A percentile compares a stretch with the other conserved stretches of the same genome.
Evolutionary conservation across 1,140 invertebrate species (phyloP).

Genomic region (Frieseomelitta varia): DNA sequence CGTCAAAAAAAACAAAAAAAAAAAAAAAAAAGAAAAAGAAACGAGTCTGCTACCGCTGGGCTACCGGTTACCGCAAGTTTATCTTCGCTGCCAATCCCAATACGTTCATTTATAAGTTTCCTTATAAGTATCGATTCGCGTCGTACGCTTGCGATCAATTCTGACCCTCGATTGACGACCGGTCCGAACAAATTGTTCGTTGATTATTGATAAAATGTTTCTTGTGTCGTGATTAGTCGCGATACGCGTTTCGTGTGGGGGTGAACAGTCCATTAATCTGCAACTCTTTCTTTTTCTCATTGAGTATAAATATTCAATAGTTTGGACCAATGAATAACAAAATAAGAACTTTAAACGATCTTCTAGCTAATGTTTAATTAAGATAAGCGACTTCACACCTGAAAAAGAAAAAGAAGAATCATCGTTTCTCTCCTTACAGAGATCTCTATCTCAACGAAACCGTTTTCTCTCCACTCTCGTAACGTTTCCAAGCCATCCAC

Average conservation of each 20-base stretch:
- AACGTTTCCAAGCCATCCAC: not conserved
- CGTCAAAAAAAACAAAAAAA: too few relatives aligned
- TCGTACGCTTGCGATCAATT: not conserved
- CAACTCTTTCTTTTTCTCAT: not conserved
- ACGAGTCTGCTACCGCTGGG: conserved; percentile 37
- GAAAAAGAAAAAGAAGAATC: not conserved
- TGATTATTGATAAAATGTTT: conserved; percentile 1
- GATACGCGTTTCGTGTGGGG: not conserved
- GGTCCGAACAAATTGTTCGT: conserved; percentile 2
- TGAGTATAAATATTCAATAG: not conserved
- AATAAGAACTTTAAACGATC: not conserved
- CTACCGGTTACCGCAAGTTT: conserved; percentile 38
- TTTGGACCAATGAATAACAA: not conserved
- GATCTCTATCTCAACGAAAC: not conserved
- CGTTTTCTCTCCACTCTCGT: not conserved
- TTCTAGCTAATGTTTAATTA: not conserved
- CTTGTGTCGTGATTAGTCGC: not conserved
- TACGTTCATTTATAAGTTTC: conserved; percentile 48
- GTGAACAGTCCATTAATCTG: not conserved
- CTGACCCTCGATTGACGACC: not conserved
- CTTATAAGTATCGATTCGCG: not conserved
- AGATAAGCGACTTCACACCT: too few relatives aligned
- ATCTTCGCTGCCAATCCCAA: conserved; percentile 57
- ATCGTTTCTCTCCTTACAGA: not conserved
- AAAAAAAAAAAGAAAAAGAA: too few relatives aligned